Evolutionary conservation across 1,140 invertebrate species (phyloP), one percentile per base, ranked within the genome.

Genomic region (Zaprionus kolodkinae): DNA sequence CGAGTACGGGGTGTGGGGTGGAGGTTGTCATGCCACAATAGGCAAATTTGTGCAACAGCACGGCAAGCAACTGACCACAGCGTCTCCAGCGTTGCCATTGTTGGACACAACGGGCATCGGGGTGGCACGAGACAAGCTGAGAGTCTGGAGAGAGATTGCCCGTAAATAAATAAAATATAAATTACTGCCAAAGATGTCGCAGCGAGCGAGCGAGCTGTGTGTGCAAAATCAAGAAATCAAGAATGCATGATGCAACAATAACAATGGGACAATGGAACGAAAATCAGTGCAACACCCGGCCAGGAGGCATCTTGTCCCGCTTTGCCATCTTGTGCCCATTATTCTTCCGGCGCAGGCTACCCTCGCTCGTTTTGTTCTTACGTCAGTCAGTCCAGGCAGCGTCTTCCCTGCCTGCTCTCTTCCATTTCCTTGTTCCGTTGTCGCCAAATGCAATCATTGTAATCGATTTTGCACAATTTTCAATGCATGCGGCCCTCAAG

Each of bases 381-480:
- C 67, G 63, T 10, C 38, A 43, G 27, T 56, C 57, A 43, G 27
- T 56, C 57, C 33, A 30, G 40, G 36, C 72, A 69, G 70, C 79
- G n/a, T 43, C 40, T 45, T 70, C 45, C 65, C 71, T 72, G n/a
- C n/a, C n/a, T n/a, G n/a, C n/a, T 68, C 30, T 36, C 11, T 59
- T 21, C 21, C 21, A n/a, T 25, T 61, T 76, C 67, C 79, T 83
- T 72, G 81, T 89, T 88, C 85, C 87, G 87, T 77, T 69, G 85
- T 84, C 84, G 87, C 81, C 83, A 86, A 86, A 86, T 86, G 84
- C 84, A 88, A 88, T 88, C 84, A 89, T 89, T 89, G 86, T 89
- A 89, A 89, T 89, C 85, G 85, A 89, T 89, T 89, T 89, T 89
- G 85, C 85, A 89, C 86, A 89, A 89, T 89, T 89, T 89, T 86